Base-by-base conservation (phyloP, 2,797 vertebrate species). In the Xenopus petersii region DNA sequence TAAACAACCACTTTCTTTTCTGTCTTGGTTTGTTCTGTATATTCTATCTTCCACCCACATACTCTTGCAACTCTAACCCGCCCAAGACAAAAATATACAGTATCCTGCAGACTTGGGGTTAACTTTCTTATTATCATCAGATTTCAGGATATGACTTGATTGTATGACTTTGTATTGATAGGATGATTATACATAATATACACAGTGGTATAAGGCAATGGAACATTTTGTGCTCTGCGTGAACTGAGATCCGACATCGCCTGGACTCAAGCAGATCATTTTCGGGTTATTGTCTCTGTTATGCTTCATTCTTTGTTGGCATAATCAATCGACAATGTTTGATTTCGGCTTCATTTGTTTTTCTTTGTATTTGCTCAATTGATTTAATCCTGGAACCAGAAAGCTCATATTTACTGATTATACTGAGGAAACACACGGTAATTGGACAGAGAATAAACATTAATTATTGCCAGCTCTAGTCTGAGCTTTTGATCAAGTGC, bases 331-430 rank as follows among this genome's bases (percentile, higher is more conserved):
- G 17, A 60, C 71, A 64, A 67, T 79, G 62, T 79, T 79, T 74
- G 67, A 54, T 61, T 70, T 79, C 26, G 46, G 56, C 71, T 70
- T 74, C 62, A 70, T 79, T 79, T 79, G 63, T 70, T 79, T 70
- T 5, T 26, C 62, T 66, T 70, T 74, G 62, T 74, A 17, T 62
- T 51, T 65, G 67, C 73, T 70, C 66, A 70, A 74, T 74, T 65
- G 71, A 79, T 79, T 74, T 74, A 65, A 64, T 70, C 33, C 61
- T 66, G 26, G 66, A 61, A 64, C 59, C 76, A 51, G 46, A 16
- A 30, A 74, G 65, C 62, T 74, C 47, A 30, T 74, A 64, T 79
- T 74, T 79, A 70, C 51, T 59, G 66, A 79, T 61, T 60, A 74
- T 47, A 21, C 30, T 17, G 54, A 47, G 66, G 70, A 66, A 55